A percentile compares a stretch with the other conserved stretches of the same genome.
Evolutionary conservation across 2,888 invertebrate genomes (phyloP).

Genomic region (Mantis religiosa): DNA sequence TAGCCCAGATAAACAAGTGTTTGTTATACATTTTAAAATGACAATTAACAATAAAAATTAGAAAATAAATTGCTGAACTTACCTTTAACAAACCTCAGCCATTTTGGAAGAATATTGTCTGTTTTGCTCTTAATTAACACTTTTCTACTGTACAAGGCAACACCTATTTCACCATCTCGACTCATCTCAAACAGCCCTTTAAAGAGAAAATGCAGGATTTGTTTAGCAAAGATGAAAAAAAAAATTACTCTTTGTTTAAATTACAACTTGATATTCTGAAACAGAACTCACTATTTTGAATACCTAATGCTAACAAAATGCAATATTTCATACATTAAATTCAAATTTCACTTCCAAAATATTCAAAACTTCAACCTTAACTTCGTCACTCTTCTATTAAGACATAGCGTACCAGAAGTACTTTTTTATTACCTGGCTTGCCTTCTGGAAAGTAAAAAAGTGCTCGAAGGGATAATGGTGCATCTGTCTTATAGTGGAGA

Average conservation of each 20-base stretch:
- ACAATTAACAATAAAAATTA: too few relatives aligned
- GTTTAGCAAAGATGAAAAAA: background rate
- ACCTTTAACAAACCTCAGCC: constrained; percentile 93
- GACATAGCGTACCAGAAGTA: too few relatives aligned
- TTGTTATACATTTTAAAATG: too few relatives aligned
- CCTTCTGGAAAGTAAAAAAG: constrained; percentile 91
- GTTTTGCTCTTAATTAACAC: constrained; percentile 89
- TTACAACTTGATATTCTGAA: too few relatives aligned
- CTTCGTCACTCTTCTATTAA: too few relatives aligned
- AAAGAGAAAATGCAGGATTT: constrained; percentile 29
- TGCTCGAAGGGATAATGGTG: constrained; percentile 85
- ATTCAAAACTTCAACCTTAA: too few relatives aligned
- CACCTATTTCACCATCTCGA: constrained; percentile 76
- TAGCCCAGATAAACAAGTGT: too few relatives aligned
- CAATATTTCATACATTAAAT: too few relatives aligned
- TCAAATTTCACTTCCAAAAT: too few relatives aligned
- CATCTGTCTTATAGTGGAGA: constrained; percentile 90
- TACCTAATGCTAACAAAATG: too few relatives aligned
- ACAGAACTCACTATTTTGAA: too few relatives aligned
- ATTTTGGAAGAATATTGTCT: constrained; percentile 87
- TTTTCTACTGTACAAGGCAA: constrained; percentile 87
- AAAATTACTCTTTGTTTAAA: background rate
- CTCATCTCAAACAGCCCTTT: constrained; percentile 82
- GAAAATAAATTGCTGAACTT: constrained; percentile 26
- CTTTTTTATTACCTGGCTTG: constrained; percentile 59